phyloP scores from a whole-genome alignment of 2,888 invertebrate genomes.

The Bombylius major region DNA sequence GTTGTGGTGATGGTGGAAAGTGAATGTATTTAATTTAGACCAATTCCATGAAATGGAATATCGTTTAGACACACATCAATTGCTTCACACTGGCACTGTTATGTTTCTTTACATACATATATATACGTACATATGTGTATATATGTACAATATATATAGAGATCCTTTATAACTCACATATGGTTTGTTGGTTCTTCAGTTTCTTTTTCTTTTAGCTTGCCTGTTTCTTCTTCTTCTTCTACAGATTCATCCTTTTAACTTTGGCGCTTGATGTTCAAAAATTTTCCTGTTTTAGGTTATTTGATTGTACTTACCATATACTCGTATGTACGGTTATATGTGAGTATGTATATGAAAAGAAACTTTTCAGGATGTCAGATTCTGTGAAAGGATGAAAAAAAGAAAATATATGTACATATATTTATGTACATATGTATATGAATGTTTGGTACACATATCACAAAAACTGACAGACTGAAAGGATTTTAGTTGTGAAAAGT shows the following conservation, averaged over 20 bases:
- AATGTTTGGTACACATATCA: no score
- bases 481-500: no score
- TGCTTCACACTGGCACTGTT: no score
- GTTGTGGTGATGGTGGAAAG: not conserved
- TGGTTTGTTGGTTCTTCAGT: no score
- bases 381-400: not conserved
- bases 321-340: slow-evolving; percentile 1
- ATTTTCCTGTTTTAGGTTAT: not conserved
- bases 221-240: not conserved
- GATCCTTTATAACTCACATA: no score
- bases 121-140: not conserved
- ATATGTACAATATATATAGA: not conserved
- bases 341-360: slow-evolving; percentile 11
- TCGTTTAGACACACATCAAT: not conserved
- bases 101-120: not conserved
- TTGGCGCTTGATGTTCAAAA: no score
- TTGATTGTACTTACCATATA: not conserved
- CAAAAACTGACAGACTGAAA: no score
- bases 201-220: no score
- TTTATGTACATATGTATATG: not conserved
- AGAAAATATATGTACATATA: not conserved
- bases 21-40: slow-evolving; percentile 10
- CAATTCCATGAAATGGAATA: slow-evolving; percentile 3
- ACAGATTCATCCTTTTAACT: not conserved
- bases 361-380: slow-evolving; percentile 18